A percentile compares a stretch with the other conserved stretches of the same genome.
phyloP scores from a whole-genome alignment of 2,113 vertebrate species.

The Sinocyclocheilus maitianheensis region DNA sequence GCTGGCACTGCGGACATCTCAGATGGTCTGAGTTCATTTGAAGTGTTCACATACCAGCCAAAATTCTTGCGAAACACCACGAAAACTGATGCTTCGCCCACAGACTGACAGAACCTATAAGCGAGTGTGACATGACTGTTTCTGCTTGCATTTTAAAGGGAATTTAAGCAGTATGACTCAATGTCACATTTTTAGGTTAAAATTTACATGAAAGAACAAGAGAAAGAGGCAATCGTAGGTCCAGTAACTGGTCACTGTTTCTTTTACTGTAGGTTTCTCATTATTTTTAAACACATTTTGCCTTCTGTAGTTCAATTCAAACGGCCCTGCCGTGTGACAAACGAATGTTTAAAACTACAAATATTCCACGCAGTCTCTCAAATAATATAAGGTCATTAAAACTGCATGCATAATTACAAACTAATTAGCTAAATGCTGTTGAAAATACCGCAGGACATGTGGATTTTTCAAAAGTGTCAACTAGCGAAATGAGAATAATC shows the following conservation, averaged over 20 bases:
- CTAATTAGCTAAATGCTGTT: constrained; percentile 7
- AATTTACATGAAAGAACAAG: background rate
- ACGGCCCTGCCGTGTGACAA: constrained; percentile 15
- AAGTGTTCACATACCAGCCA: background rate
- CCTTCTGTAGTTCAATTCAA: constrained; percentile 3
- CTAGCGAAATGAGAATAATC: constrained; percentile 2
- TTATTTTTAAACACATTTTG: constrained; percentile 1
- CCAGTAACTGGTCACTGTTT: background rate
- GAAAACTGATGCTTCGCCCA: constrained; percentile 18
- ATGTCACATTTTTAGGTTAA: background rate
- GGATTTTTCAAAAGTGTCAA: constrained; percentile 6
- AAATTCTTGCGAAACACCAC: constrained; percentile 5
- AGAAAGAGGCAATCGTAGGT: background rate
- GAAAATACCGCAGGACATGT: constrained; percentile 18
- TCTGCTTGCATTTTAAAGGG: background rate
- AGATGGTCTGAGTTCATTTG: constrained; percentile 20
- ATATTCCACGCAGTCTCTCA: constrained; percentile 9
- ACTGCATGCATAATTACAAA: constrained; percentile 26
- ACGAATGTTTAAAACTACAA: constrained; percentile 4
- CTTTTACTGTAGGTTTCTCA: background rate
- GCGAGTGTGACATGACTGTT: background rate
- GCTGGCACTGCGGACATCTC: constrained; percentile 22
- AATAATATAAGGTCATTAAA: constrained; percentile 25
- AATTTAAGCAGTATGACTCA: background rate
- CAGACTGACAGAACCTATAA: constrained; percentile 12